Conservation (phyloP, 2,797 vertebrate species). For the Coilia nasus region DNA sequence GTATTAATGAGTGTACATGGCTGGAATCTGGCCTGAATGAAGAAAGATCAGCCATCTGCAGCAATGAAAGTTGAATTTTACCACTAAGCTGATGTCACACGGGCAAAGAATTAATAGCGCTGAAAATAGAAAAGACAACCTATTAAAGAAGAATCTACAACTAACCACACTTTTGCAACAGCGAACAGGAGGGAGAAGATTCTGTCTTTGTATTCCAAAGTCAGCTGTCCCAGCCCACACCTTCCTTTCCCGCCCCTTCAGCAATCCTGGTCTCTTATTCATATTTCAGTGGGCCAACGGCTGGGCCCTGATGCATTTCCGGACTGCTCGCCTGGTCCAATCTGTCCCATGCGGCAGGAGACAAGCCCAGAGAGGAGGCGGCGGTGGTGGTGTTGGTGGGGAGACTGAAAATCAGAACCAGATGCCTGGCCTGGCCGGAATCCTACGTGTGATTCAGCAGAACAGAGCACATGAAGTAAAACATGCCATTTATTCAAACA, state of each 20-base stretch:
- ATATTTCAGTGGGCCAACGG: slow-evolving; percentile 59
- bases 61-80: background rate
- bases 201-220: slow-evolving; percentile 19
- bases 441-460: slow-evolving; percentile 10
- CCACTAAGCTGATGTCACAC: background rate
- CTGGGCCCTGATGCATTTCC: slow-evolving; percentile 67
- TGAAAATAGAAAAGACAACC: background rate
- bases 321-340: slow-evolving; percentile 64
- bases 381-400: slow-evolving; percentile 45
- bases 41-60: background rate
- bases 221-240: slow-evolving; percentile 23
- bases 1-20: background rate
- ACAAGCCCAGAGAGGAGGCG: slow-evolving; percentile 59
- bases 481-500: slow-evolving; percentile 50
- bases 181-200: background rate
- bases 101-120: background rate
- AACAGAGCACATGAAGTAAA: background rate
- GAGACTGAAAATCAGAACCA: slow-evolving; percentile 58
- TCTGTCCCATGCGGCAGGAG: slow-evolving; percentile 56
- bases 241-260: slow-evolving; percentile 36
- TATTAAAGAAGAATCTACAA: background rate
- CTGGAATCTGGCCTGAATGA: background rate
- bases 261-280: slow-evolving; percentile 59
- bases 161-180: background rate
- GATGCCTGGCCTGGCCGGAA: slow-evolving; percentile 45